Evolutionary conservation across 2,888 invertebrate genomes (phyloP).

Genomic region (Hypena proboscidalis): DNA sequence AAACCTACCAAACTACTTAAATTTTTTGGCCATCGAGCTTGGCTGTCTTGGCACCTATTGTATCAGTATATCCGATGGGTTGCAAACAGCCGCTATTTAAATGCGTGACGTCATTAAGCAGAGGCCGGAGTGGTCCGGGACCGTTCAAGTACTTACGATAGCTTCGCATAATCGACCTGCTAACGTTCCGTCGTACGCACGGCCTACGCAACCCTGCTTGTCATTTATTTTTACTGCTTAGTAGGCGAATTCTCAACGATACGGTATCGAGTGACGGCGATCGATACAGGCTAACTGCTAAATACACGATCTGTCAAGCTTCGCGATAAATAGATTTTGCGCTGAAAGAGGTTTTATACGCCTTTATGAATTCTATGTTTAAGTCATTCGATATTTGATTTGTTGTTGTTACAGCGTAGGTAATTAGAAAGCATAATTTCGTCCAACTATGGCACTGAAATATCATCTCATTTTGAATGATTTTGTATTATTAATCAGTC

Average conservation of each 20-base stretch:
- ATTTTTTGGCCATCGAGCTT: no score
- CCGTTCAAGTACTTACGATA: slow-evolving; percentile 62
- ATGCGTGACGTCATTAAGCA: slow-evolving; percentile 81
- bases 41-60: no score
- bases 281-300: slow-evolving; percentile 33
- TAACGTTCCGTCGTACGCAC: slow-evolving; percentile 65
- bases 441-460: no score
- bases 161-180: slow-evolving; percentile 79
- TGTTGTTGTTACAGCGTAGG: no score
- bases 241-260: slow-evolving; percentile 47
- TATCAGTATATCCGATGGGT: slow-evolving; percentile 68
- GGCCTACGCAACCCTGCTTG: slow-evolving; percentile 54
- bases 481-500: no score
- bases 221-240: slow-evolving; percentile 69
- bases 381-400: no score
- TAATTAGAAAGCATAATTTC: no score
- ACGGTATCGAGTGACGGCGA: slow-evolving; percentile 30
- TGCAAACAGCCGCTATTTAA: slow-evolving; percentile 73
- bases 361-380: no score
- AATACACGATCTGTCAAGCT: slow-evolving; percentile 22
- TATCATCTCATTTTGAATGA: no score
- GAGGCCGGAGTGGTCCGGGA: slow-evolving; percentile 57
- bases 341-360: no score
- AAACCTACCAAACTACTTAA: no score
- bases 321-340: no score